Percentiles rank a stretch among this genome's conserved stretches.
phyloP scores from a whole-genome alignment of 2,113 vertebrate genomes.

The Neotoma lepida region DNA sequence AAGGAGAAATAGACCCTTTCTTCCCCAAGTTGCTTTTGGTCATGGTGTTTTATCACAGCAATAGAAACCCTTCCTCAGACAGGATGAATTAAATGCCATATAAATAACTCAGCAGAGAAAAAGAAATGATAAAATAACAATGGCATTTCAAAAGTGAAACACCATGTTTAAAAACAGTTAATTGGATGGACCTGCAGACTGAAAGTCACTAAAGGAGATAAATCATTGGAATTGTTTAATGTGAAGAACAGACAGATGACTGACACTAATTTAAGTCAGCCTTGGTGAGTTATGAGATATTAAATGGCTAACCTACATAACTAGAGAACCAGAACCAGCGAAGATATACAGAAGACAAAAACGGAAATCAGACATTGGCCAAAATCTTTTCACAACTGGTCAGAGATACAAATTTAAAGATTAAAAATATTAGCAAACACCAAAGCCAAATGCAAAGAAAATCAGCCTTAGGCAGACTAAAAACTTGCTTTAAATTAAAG shows the following conservation, averaged over 20 bases:
- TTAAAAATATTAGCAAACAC: background rate
- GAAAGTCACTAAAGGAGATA: background rate
- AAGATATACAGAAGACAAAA: background rate
- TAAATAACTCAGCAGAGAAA: background rate
- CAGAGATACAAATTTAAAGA: conserved; percentile 8
- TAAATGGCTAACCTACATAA: background rate
- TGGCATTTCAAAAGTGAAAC: conserved; percentile 1
- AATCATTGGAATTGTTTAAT: background rate
- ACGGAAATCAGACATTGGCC: background rate
- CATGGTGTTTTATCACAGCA: background rate
- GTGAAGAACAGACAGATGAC: background rate
- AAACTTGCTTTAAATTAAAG: conserved; percentile 11
- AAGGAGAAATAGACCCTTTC: background rate
- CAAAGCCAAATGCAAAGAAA: conserved; percentile 11
- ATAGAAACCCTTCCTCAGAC: background rate
- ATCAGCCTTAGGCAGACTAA: background rate
- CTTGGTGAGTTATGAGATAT: background rate
- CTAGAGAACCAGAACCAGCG: background rate
- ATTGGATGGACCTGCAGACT: background rate
- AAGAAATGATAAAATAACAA: background rate
- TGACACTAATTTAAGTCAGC: background rate
- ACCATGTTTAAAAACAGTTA: conserved; percentile 28
- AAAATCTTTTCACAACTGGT: background rate
- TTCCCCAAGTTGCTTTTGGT: background rate
- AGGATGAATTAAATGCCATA: background rate